These are phyloP conservation scores for Chaetogeoica ovagalla DNA, from an alignment of 2,888 invertebrate genomes.

Conservation along the genomic window DNA sequence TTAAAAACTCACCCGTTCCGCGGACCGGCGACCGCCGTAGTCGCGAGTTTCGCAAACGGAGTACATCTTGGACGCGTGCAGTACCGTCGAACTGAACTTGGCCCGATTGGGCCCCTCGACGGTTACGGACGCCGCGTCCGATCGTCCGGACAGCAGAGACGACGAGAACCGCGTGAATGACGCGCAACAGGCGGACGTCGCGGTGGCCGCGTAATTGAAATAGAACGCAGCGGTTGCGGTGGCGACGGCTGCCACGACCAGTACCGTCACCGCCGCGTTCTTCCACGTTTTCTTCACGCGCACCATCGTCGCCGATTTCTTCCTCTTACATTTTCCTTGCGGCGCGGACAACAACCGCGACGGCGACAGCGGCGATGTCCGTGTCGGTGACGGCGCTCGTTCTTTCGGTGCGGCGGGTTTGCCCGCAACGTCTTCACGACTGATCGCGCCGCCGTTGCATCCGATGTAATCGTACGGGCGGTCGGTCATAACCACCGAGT, in stretches of 20 bases:
- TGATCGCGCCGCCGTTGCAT: neutral
- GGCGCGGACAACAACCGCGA: neutral
- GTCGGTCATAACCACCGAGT: constrained; percentile 3
- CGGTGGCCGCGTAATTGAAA: constrained; percentile 36
- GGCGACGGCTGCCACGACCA: constrained; percentile 27
- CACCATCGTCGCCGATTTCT: neutral
- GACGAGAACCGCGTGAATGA: neutral
- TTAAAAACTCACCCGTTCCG: neutral
- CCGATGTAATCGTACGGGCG: neutral
- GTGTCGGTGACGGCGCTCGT: neutral
- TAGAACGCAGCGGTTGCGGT: constrained; percentile 38
- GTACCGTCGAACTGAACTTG: constrained; percentile 70
- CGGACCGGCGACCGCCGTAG: neutral
- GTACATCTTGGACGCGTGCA: constrained; percentile 63
- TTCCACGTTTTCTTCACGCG: constrained; percentile 41
- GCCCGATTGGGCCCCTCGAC: constrained; percentile 74
- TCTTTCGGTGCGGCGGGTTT: neutral
- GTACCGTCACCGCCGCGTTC: constrained; percentile 10
- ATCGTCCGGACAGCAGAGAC: neutral
- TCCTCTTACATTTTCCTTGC: neutral
- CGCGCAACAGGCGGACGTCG: constrained; percentile 24
- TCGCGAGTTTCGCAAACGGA: constrained; percentile 16
- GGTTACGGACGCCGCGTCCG: no score
- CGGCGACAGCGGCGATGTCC: neutral
- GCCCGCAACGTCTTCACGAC: neutral